Conservation (phyloP, 2,797 vertebrate genomes). For the Liasis olivaceus region DNA sequence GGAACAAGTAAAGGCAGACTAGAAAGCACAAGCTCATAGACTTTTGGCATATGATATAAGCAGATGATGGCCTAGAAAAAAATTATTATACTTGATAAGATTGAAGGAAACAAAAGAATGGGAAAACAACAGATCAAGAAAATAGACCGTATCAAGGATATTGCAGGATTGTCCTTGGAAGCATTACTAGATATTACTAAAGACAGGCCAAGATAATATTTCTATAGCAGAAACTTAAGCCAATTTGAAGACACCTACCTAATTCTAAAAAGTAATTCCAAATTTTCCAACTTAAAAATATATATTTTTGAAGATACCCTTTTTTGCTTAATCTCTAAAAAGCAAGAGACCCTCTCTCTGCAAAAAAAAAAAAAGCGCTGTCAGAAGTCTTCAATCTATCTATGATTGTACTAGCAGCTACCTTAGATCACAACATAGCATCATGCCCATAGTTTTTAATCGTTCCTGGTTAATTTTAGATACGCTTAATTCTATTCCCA, state of each 20-base stretch:
- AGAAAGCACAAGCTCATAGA: not conserved
- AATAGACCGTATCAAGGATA: not conserved
- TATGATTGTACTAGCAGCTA: not conserved
- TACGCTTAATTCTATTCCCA: not conserved
- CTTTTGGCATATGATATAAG: not conserved
- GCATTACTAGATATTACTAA: not conserved
- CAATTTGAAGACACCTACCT: not conserved
- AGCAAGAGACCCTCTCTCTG: too few species aligned
- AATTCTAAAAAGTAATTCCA: not conserved
- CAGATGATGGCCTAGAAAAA: not conserved
- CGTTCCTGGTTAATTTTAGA: not conserved
- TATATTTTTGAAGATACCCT: too few species aligned
- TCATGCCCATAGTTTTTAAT: not conserved
- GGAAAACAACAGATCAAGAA: not conserved
- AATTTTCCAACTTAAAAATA: not conserved
- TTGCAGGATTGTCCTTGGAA: not conserved
- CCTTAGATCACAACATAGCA: not conserved
- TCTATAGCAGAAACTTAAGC: not conserved
- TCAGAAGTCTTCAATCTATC: not conserved
- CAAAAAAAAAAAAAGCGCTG: not conserved
- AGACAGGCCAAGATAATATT: not conserved
- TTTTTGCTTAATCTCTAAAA: too few species aligned
- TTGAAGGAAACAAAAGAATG: not conserved
- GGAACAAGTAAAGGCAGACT: not conserved
- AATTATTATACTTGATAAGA: not conserved